Conservation (phyloP, 2,888 invertebrate species). For the Chloromyia formosa region DNA sequence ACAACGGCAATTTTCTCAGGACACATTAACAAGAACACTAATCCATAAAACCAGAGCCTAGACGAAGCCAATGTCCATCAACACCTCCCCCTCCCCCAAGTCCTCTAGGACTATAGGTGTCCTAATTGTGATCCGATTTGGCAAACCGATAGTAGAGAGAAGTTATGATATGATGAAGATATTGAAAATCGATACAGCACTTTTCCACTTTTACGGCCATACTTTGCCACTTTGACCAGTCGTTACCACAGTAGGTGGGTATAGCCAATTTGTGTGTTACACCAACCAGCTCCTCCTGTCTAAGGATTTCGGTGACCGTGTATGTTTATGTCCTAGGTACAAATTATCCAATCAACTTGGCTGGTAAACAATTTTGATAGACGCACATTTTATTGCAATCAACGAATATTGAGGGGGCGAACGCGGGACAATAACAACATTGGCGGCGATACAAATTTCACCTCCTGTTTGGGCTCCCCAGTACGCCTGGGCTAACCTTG, state of each 20-base stretch:
- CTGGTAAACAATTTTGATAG: slow-evolving; percentile 42
- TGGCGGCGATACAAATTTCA: too few species aligned
- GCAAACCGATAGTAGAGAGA: too few species aligned
- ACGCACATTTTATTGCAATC: slow-evolving; percentile 41
- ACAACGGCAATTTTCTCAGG: too few species aligned
- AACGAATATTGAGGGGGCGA: not conserved
- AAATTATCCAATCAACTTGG: slow-evolving; percentile 40
- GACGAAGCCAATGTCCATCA: too few species aligned
- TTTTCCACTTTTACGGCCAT: slow-evolving; percentile 17
- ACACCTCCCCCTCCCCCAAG: not conserved
- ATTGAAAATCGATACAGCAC: slow-evolving; percentile 35
- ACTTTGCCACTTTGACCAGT: slow-evolving; percentile 7
- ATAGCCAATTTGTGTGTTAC: too few species aligned
- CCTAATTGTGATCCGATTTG: slow-evolving; percentile 16
- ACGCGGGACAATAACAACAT: not conserved
- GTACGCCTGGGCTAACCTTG: not conserved
- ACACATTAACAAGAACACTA: too few species aligned
- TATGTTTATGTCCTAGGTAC: slow-evolving; percentile 22
- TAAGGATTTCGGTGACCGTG: not conserved
- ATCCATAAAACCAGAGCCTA: too few species aligned
- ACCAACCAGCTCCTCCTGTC: not conserved
- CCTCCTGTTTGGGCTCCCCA: too few species aligned
- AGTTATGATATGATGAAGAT: slow-evolving; percentile 19
- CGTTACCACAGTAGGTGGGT: not conserved
- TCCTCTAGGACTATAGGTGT: not conserved